Evolutionary conservation across 2,797 vertebrate species (phyloP).

Genomic region (Scyliorhinus canicula): DNA sequence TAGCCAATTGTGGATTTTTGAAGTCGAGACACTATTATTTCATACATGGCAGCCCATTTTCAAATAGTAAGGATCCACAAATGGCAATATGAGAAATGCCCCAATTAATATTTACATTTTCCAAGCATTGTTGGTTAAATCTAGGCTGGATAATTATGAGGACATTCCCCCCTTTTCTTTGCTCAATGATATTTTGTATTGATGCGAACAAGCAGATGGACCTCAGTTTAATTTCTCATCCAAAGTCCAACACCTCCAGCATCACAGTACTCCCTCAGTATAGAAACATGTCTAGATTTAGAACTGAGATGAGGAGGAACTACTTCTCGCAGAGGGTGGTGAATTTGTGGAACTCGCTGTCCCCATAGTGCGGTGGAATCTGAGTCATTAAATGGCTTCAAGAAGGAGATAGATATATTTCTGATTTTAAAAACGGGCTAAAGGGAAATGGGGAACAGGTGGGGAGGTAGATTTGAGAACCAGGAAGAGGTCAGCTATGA

Average conservation of each 20-base stretch:
- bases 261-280: neutral
- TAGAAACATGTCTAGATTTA: neutral
- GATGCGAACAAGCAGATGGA: neutral
- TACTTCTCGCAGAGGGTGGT: no score
- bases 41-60: neutral
- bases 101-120: neutral
- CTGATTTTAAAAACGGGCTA: no score
- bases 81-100: neutral
- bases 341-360: no score
- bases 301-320: no score
- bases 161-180: neutral
- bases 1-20: neutral
- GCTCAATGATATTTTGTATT: neutral
- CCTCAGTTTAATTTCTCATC: neutral
- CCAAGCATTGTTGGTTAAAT: neutral
- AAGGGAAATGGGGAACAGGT: no score
- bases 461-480: no score
- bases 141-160: neutral
- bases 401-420: no score
- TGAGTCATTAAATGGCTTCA: no score
- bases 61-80: neutral
- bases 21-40: neutral
- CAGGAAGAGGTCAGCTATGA: no score
- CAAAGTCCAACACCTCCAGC: neutral
- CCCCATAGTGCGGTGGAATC: no score